These are phyloP conservation scores for Antechinus flavipes DNA, from an alignment of 2,113 vertebrate genomes.

Conservation along the genomic window DNA sequence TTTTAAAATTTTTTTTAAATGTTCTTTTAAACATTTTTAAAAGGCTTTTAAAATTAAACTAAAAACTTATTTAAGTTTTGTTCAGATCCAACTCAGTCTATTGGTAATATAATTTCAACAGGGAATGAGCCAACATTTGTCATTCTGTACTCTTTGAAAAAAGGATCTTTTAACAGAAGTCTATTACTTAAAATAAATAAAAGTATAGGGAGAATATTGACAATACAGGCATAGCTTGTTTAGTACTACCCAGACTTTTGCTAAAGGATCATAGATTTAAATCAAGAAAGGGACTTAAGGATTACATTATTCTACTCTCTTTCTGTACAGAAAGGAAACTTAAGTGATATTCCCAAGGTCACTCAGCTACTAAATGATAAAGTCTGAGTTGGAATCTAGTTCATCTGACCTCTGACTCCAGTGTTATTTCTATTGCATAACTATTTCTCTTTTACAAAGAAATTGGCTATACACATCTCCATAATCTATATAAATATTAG, in stretches of 20 bases:
- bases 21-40: not conserved
- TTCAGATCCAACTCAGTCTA: conserved; percentile 21
- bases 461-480: not conserved
- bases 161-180: conserved; percentile 37
- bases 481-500: not conserved
- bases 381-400: not conserved
- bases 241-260: not conserved
- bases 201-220: not conserved
- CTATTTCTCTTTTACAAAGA: not conserved
- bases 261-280: not conserved
- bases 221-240: not conserved
- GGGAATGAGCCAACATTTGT: conserved; percentile 5
- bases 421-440: not conserved
- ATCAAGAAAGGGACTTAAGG: not conserved
- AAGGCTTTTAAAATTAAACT: conserved; percentile 17
- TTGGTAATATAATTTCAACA: conserved; percentile 23
- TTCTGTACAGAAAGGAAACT: not conserved
- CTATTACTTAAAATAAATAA: not conserved
- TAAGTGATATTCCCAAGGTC: not conserved
- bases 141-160: conserved; percentile 24
- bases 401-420: not conserved
- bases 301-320: not conserved
- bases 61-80: conserved; percentile 31
- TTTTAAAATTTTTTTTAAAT: too few species aligned
- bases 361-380: not conserved